A percentile compares a stretch with the other conserved stretches of the same genome.
Evolutionary conservation across 2,797 vertebrate species (phyloP).

Genomic region (Chaenodraco wilsoni): DNA sequence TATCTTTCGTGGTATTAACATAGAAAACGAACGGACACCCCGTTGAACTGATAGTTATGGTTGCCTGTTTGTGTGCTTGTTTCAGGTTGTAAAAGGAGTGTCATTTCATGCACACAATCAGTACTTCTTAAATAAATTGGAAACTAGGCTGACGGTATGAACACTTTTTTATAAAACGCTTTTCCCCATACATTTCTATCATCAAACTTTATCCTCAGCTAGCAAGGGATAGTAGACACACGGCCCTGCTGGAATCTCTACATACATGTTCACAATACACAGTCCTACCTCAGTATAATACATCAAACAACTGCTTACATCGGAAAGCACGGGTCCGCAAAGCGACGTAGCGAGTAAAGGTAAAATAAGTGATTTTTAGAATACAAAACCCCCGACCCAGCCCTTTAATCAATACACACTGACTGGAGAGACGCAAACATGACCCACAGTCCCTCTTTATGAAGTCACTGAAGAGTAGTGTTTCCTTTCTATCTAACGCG

Average conservation of each 20-base stretch:
- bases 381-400: constrained; percentile 58
- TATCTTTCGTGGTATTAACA: neutral
- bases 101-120: constrained; percentile 48
- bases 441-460: constrained; percentile 7
- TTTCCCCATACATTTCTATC: constrained; percentile 20
- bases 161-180: constrained; percentile 48
- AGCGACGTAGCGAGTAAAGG: constrained; percentile 46
- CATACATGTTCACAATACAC: constrained; percentile 58
- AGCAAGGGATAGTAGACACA: constrained; percentile 43
- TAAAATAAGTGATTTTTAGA: constrained; percentile 57
- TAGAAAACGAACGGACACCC: constrained; percentile 1
- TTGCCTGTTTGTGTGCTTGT: constrained; percentile 44
- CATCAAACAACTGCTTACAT: constrained; percentile 67
- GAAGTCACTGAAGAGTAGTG: constrained; percentile 20
- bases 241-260: constrained; percentile 29
- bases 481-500: constrained; percentile 35
- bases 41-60: constrained; percentile 4
- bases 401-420: constrained; percentile 56
- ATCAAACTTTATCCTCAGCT: constrained; percentile 60
- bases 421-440: constrained; percentile 37
- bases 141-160: constrained; percentile 43
- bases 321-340: constrained; percentile 60
- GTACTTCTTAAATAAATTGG: constrained; percentile 45
- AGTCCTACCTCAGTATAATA: constrained; percentile 68
- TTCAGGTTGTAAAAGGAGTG: constrained; percentile 31